phyloP scores from a whole-genome alignment of 2,797 vertebrate genomes.

The Trachops cirrhosus region DNA sequence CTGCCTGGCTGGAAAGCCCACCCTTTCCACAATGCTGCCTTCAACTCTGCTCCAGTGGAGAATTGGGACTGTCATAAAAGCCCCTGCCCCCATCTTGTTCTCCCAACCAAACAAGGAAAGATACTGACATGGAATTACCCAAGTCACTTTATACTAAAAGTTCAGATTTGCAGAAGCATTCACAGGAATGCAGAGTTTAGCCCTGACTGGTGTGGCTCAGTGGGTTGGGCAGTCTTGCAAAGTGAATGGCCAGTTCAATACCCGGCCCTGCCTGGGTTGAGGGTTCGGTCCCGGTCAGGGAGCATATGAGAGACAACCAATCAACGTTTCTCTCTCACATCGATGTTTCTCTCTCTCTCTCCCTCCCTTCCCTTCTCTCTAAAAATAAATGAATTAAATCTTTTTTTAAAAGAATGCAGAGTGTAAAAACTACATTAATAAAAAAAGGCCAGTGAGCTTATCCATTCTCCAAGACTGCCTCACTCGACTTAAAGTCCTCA shows the following conservation, averaged over 20 bases:
- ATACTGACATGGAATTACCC: background rate
- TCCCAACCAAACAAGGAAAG: background rate
- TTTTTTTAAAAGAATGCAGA: background rate
- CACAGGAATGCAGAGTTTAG: background rate
- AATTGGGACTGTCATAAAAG: background rate
- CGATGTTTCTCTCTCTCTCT: no score
- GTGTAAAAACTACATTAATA: background rate
- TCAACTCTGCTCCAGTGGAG: background rate
- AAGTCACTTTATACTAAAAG: background rate
- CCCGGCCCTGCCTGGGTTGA: background rate
- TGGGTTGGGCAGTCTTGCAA: background rate
- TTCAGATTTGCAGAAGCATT: slow-evolving; percentile 24
- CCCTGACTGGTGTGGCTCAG: background rate
- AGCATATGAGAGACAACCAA: background rate
- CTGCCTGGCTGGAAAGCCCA: background rate
- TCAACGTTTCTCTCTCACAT: background rate
- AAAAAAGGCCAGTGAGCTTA: background rate
- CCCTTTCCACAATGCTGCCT: background rate
- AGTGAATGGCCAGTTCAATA: background rate
- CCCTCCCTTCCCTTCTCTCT: background rate
- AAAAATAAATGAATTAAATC: background rate
- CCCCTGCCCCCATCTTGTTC: background rate
- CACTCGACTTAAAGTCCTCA: background rate
- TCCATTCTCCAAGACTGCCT: background rate
- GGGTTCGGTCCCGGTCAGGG: no score